Evolutionary conservation across 2,797 vertebrate species (phyloP).

Genomic region (Characodon lateralis): DNA sequence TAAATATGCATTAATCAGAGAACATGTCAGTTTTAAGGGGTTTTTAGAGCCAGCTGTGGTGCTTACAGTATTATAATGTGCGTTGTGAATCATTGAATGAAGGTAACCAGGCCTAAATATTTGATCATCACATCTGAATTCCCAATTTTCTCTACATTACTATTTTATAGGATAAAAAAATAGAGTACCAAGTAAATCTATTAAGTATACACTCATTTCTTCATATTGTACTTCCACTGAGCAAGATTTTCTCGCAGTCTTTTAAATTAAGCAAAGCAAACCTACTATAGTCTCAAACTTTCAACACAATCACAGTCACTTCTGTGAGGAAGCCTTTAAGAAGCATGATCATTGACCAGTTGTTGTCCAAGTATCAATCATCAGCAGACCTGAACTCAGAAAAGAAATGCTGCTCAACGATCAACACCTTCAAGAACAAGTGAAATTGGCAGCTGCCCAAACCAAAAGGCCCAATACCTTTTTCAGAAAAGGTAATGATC

Average conservation of each 20-base stretch:
- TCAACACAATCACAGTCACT: background rate
- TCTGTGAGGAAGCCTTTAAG: background rate
- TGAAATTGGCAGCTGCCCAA: background rate
- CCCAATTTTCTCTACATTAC: background rate
- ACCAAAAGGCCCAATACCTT: background rate
- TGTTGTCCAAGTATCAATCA: background rate
- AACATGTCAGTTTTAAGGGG: background rate
- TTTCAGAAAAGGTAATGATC: background rate
- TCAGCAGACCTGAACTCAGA: background rate
- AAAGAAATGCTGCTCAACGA: background rate
- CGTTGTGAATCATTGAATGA: background rate
- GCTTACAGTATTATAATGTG: background rate
- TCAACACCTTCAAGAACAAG: no score
- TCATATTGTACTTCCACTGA: background rate
- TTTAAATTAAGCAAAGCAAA: background rate
- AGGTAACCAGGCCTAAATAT: background rate
- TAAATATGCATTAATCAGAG: background rate
- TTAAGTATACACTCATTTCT: background rate
- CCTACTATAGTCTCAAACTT: background rate
- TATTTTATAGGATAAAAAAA: background rate
- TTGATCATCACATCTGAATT: background rate
- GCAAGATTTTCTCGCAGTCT: background rate
- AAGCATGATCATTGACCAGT: background rate
- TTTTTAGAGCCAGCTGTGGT: background rate
- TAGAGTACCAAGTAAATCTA: background rate